Conservation (phyloP, 2,113 vertebrate species). For the Crotophaga sulcirostris region DNA sequence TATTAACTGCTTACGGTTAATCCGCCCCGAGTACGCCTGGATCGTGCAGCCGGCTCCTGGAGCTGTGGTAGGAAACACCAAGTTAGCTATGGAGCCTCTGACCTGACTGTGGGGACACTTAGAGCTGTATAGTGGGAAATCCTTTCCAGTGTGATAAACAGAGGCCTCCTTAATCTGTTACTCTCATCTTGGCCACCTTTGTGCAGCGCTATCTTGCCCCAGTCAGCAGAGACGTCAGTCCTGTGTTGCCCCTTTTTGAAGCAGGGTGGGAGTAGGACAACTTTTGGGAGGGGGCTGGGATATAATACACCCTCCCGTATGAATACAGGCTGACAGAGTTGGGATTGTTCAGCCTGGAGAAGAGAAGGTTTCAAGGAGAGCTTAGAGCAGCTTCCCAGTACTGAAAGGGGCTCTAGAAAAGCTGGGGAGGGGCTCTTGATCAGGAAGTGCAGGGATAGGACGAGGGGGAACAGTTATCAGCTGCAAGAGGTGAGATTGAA, state of each 20-base stretch:
- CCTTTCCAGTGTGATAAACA: fast-evolving
- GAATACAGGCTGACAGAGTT: too few relatives aligned
- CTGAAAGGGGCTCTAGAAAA: too few relatives aligned
- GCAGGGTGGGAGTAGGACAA: not conserved
- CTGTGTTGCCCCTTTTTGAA: not conserved
- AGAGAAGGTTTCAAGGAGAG: too few relatives aligned
- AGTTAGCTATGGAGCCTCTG: not conserved
- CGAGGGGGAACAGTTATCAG: too few relatives aligned
- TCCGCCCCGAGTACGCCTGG: conserved; percentile 94
- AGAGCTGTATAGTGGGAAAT: fast-evolving
- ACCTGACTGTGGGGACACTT: not conserved
- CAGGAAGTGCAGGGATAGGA: too few relatives aligned
- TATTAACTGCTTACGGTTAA: conserved; percentile 90
- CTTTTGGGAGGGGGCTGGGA: not conserved
- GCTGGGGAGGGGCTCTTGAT: too few relatives aligned
- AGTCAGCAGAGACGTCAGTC: fast-evolving
- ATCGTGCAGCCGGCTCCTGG: conserved; percentile 89
- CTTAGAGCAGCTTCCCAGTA: too few relatives aligned
- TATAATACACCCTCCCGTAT: too few relatives aligned
- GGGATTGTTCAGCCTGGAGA: too few relatives aligned
- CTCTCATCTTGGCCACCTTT: not conserved
- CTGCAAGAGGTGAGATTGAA: too few relatives aligned
- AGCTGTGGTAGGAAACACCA: conserved; percentile 74
- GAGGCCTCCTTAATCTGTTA: not conserved
- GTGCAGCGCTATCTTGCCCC: not conserved